Conservation (phyloP, 2,113 vertebrate genomes). For the Irena cyanogastra region DNA sequence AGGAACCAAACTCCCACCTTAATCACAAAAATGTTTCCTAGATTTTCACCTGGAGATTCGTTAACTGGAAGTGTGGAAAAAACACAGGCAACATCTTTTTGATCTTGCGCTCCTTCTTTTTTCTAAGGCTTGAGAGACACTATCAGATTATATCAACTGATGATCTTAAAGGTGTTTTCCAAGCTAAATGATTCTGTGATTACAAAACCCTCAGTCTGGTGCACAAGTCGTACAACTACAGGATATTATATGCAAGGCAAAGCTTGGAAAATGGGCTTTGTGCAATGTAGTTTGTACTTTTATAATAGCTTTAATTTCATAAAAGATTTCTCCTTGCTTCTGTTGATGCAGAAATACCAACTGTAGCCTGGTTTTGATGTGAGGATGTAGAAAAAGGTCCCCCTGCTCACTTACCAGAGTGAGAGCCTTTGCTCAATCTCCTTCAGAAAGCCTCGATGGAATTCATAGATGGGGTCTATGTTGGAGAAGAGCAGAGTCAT, state of each 20-base stretch:
- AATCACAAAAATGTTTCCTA: background rate
- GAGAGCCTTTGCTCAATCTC: constrained; percentile 90
- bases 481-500: constrained; percentile 91
- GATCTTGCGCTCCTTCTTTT: background rate
- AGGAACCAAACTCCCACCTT: background rate
- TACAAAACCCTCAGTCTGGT: background rate
- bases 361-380: accelerated
- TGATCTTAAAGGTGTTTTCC: background rate
- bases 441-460: constrained; percentile 89
- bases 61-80: background rate
- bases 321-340: background rate
- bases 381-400: background rate
- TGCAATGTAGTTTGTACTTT: accelerated
- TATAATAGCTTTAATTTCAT: background rate
- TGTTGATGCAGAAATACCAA: background rate
- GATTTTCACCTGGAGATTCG: background rate
- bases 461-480: constrained; percentile 92
- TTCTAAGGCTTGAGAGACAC: background rate
- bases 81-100: background rate
- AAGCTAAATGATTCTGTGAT: background rate
- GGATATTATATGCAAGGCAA: background rate
- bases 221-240: background rate
- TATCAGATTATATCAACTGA: accelerated
- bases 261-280: background rate
- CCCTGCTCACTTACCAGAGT: constrained; percentile 77